Evolutionary conservation across 2,797 vertebrate species (phyloP).

Genomic region (Monodelphis domestica): DNA sequence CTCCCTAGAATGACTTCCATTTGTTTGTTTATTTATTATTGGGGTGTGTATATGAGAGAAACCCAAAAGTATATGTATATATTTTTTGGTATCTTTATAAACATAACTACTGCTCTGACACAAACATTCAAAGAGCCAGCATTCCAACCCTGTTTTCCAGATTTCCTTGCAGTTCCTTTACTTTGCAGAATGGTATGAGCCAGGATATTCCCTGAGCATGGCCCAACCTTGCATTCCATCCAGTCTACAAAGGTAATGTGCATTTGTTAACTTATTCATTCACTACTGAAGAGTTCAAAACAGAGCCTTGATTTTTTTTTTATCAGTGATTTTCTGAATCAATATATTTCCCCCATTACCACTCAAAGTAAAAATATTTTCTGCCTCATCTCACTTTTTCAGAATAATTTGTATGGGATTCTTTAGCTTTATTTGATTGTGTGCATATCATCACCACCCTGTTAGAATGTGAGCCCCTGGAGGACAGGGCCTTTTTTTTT

Average conservation of each 20-base stretch:
- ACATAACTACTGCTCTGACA: not conserved
- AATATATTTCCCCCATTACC: not conserved
- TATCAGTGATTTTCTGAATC: not conserved
- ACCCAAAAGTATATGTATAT: not conserved
- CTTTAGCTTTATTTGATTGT: not conserved
- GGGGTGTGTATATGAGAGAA: not conserved
- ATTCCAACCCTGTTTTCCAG: not conserved
- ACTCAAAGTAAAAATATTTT: not conserved
- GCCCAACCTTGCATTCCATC: not conserved
- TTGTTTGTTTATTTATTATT: constrained; percentile 55
- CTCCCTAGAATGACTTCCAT: constrained; percentile 65
- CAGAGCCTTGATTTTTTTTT: not conserved
- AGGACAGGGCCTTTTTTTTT: not conserved
- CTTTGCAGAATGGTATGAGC: not conserved
- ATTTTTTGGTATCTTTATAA: constrained; percentile 35
- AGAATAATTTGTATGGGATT: not conserved
- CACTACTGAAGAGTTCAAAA: not conserved
- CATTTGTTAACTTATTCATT: not conserved
- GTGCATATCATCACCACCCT: not conserved
- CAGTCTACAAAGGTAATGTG: not conserved
- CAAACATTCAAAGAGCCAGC: not conserved
- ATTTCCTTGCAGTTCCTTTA: not conserved
- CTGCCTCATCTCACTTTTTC: not conserved
- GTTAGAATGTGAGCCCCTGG: too few relatives aligned
- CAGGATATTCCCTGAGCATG: not conserved